phyloP scores from a whole-genome alignment of 2,113 vertebrate species.

The Cinclus mexicanus region DNA sequence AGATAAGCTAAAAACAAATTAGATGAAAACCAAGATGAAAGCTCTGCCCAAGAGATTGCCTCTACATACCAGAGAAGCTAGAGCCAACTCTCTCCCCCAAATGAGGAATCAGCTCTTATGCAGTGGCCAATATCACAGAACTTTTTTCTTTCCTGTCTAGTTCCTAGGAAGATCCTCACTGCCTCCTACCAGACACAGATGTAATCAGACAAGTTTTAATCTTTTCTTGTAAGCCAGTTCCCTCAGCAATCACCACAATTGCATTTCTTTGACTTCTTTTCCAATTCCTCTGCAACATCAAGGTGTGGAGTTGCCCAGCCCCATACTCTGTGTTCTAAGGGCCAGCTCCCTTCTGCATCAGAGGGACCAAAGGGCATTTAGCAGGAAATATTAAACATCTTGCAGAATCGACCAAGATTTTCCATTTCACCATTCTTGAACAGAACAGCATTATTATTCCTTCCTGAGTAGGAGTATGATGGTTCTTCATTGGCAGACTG shows the following conservation, averaged over 20 bases:
- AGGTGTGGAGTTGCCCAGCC: not conserved
- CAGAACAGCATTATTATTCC: not conserved
- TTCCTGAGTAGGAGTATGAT: not conserved
- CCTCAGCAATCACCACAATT: not conserved
- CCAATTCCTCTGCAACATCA: not conserved
- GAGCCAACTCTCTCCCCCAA: not conserved
- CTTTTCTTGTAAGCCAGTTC: not conserved
- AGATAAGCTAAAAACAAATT: not conserved
- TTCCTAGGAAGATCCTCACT: not conserved
- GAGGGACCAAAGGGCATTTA: not conserved
- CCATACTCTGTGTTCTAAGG: not conserved
- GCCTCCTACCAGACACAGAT: not conserved
- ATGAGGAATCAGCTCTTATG: not conserved
- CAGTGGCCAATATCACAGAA: not conserved
- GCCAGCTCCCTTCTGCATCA: not conserved
- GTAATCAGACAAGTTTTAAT: slow-evolving; percentile 18
- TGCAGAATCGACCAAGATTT: not conserved
- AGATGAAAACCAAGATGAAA: not conserved
- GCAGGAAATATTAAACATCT: not conserved
- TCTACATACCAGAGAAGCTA: not conserved
- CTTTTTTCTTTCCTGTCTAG: not conserved
- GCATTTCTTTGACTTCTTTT: not conserved
- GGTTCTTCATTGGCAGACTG: not conserved
- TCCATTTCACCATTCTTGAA: not conserved
- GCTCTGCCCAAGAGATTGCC: not conserved